Evolutionary conservation across 2,113 vertebrate genomes (phyloP), one percentile per base, ranked within the genome.

Genomic region (Corythaixoides concolor): DNA sequence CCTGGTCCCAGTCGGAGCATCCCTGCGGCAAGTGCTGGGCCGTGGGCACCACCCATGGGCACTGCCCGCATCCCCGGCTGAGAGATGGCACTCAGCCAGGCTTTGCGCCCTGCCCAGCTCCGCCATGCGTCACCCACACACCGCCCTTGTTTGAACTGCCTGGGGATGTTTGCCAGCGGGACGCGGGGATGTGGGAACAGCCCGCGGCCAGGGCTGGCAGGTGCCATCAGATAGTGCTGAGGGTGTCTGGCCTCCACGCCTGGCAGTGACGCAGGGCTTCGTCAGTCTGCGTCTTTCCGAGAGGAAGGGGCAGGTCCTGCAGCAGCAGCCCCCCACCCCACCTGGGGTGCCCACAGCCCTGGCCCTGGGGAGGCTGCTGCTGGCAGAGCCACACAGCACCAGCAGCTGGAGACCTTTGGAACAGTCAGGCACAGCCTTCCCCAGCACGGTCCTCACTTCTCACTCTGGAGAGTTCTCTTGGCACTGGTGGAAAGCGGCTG

Each of bases 121-220:
- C 3, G 24, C 72, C 64, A 8, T 93, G 84, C 66, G 84, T 95
- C 94, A 96, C 26, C 15, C 52, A 39, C 79, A 8, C 89, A 81
- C 89, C 84, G 1, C 91, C 95, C 81, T 93, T 96, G 93, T 96
- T 95, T 97, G 94, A 96, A 84, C 69, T 90, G 86, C 93, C 76
- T 23, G 63, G 59, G 49, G 68, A 35, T 20, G 19, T 80, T 63
- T 68, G 86, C 52, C 63, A 77, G 86, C 75, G 50, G 87, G 80
- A 91, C 73, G 85, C 50, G 19, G 45, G 80, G 62, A 86, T 26
- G 33, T 49, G 86, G 59, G 60, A 96, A 96, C 95, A 94, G 80
- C 76, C 94, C 62, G 86, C 6, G 10, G 75, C 59, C 24, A 3
- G 58, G 86, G 67, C 63, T n/a, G 56, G 22, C 8, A 1, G 53